Base-by-base conservation (phyloP, 1,140 invertebrate species). In the Zaprionus davidi region DNA sequence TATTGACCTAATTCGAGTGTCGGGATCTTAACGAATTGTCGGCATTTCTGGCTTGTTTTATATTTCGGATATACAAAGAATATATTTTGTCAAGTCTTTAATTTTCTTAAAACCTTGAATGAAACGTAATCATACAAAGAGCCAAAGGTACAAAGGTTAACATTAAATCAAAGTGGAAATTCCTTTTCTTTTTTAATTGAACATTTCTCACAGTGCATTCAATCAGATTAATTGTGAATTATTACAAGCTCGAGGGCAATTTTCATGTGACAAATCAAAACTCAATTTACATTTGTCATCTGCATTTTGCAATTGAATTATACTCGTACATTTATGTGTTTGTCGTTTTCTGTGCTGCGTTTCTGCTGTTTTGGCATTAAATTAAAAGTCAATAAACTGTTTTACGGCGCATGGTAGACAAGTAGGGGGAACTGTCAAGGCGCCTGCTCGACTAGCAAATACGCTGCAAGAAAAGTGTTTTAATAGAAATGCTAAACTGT, bases 1-100 rank as follows among this genome's bases (percentile, higher is more conserved):
- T 72, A 78, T 76, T 88, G 85, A 88, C 85, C 85, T 76, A 88
- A 77, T 90, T 88, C 72, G 44, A 53, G 57, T 36, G 51, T 17
- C 11, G 13, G 53, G 5, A 49, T 2, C 57, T 28, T 68, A 70
- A n/a, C 46, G 26, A 44, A 74, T 46, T 78, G 5, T 81, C 51
- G 64, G 41, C 59, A 78, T 79, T 82, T 63, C 44, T 78, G 36
- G 36, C 36, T 38, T n/a, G 9, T 28, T 28, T 28, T 28, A 7
- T 28, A 28, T 77, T 76, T 68, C 49, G 12, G 44, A 6, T 2
- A 49, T 49, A 70, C 55, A 62, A 38, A 31, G 26, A 26, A 49
- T 59, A 28, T 46, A 17, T 17, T 41, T 41, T n/a, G 1, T 41
- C 2, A 41, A 41, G 15, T 41, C n/a, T 17, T 17, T 6, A 7